Evolutionary conservation across 2,797 vertebrate genomes (phyloP).

Genomic region (Sebastes matsubarae): DNA sequence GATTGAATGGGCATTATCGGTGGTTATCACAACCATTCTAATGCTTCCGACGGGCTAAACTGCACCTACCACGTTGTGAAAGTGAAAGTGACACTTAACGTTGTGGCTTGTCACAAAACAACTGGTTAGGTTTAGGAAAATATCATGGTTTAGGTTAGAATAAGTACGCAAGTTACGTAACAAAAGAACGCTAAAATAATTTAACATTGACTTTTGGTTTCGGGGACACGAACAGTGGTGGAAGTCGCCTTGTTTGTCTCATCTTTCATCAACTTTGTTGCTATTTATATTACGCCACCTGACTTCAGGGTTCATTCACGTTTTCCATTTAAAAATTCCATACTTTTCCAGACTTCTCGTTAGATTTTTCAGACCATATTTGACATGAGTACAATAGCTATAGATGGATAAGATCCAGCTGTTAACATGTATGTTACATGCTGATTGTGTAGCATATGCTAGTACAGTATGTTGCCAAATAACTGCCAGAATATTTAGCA

Average conservation of each 20-base stretch:
- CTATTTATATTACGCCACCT: too few species aligned
- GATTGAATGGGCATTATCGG: background rate
- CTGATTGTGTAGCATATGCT: too few species aligned
- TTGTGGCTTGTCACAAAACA: background rate
- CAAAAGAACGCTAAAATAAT: background rate
- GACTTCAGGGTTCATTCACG: too few species aligned
- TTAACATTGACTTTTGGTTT: fast-evolving
- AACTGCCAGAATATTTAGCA: too few species aligned
- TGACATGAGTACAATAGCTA: too few species aligned
- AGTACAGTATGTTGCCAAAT: too few species aligned
- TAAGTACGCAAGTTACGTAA: background rate
- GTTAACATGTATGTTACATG: too few species aligned
- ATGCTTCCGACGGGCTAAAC: background rate
- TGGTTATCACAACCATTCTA: background rate
- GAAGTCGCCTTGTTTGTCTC: background rate
- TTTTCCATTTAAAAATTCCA: too few species aligned
- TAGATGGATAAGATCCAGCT: too few species aligned
- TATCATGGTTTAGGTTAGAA: background rate
- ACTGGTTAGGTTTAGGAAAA: background rate
- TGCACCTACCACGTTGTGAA: background rate
- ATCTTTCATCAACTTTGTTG: background rate
- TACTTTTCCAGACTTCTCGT: too few species aligned
- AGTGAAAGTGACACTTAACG: background rate
- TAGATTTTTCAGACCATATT: too few species aligned
- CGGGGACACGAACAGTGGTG: fast-evolving